Evolutionary conservation across 2,797 vertebrate genomes (phyloP).

Genomic region (Halcyon chelicuti): DNA sequence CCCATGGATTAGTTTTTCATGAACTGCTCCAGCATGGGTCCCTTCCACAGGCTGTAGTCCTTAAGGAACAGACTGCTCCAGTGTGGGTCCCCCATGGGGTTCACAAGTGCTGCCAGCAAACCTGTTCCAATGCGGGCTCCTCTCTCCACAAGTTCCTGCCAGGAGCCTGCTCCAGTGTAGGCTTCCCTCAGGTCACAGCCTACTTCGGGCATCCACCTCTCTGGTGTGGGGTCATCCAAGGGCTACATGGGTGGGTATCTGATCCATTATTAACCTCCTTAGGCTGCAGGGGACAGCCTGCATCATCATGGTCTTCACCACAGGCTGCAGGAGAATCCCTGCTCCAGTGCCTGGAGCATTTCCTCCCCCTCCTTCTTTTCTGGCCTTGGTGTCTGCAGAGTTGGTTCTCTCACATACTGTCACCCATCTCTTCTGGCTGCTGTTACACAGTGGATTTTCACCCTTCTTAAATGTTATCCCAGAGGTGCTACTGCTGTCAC

Average conservation of each 20-base stretch:
- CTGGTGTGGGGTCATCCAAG: neutral
- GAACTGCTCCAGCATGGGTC: neutral
- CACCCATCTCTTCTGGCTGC: neutral
- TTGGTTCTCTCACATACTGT: neutral
- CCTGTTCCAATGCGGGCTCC: too few species aligned
- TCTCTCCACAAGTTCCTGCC: accelerated
- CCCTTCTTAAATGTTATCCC: neutral
- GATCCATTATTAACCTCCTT: neutral
- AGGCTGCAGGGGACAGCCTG: neutral
- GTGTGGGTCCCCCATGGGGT: accelerated
- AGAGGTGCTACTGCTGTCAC: accelerated
- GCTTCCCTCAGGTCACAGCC: neutral
- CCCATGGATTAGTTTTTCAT: neutral
- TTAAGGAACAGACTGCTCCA: neutral
- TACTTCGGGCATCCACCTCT: neutral
- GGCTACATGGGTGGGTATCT: neutral
- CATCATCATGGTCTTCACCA: neutral
- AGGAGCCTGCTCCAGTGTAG: neutral
- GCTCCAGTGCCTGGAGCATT: neutral
- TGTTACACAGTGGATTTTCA: neutral
- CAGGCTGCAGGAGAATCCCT: neutral
- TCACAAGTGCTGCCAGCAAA: neutral
- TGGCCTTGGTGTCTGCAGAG: neutral
- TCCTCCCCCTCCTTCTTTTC: neutral
- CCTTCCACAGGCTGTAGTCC: accelerated